A percentile compares a stretch with the other conserved stretches of the same genome.
These are phyloP conservation scores for Lateolabrax maculatus DNA, from an alignment of 2,797 vertebrate genomes.

Conservation along the genomic window DNA sequence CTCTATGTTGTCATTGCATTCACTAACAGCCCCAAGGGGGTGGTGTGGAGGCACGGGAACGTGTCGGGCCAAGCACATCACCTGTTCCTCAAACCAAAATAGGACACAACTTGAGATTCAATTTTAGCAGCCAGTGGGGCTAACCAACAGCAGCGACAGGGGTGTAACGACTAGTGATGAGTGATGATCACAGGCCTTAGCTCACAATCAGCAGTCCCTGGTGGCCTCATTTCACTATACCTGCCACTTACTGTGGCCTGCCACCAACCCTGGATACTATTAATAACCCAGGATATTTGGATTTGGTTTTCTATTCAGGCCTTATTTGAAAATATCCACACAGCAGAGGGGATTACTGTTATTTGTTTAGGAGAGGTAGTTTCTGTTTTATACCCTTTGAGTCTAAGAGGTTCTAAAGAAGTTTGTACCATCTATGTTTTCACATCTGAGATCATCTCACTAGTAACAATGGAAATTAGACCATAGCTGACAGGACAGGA, in stretches of 20 bases:
- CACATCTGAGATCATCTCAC: constrained; percentile 43
- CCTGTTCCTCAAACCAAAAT: constrained; percentile 85
- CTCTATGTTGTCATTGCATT: constrained; percentile 76
- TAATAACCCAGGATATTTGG: constrained; percentile 62
- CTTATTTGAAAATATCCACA: constrained; percentile 54
- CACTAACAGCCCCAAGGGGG: constrained; percentile 73
- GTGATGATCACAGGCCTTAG: constrained; percentile 78
- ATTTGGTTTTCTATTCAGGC: constrained; percentile 44
- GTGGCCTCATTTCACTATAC: constrained; percentile 76
- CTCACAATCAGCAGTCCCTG: constrained; percentile 70
- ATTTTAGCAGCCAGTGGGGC: constrained; percentile 81
- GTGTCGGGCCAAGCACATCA: constrained; percentile 75
- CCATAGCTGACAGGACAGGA: constrained; percentile 38
- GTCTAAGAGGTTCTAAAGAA: constrained; percentile 19
- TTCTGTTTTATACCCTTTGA: constrained; percentile 30
- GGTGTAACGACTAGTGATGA: constrained; percentile 72
- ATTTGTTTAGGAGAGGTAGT: constrained; percentile 40
- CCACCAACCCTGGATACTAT: constrained; percentile 52
- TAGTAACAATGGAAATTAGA: constrained; percentile 44
- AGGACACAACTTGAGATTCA: constrained; percentile 86
- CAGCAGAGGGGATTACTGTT: constrained; percentile 25
- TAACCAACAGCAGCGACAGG: constrained; percentile 64
- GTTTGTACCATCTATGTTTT: constrained; percentile 18
- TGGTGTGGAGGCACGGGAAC: constrained; percentile 66
- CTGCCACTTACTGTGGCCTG: constrained; percentile 69